These are phyloP conservation scores for Nothobranchius furzeri DNA, from an alignment of 2,113 vertebrate genomes.

Conservation along the genomic window DNA sequence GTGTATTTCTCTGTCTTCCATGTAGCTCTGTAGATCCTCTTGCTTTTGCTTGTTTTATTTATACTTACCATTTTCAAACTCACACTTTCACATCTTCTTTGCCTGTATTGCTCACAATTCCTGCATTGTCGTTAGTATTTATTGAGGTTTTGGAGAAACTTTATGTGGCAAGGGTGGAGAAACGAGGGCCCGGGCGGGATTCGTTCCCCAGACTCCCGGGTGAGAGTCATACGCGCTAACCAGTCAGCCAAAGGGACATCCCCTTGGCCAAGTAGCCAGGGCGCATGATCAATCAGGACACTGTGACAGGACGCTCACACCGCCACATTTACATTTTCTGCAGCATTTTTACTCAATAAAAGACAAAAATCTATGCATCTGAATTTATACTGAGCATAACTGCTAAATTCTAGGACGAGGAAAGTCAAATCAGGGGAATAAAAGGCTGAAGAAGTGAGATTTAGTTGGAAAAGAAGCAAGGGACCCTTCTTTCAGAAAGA, in stretches of 20 bases:
- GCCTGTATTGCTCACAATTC: not conserved
- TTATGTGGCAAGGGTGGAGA: no score
- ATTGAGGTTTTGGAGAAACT: no score
- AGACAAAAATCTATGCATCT: no score
- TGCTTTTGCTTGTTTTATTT: conserved; percentile 3
- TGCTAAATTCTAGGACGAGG: not conserved
- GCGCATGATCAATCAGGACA: no score
- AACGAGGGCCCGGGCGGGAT: no score
- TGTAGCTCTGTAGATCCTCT: not conserved
- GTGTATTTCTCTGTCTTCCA: conserved; percentile 14
- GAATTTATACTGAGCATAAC: not conserved
- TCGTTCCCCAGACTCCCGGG: no score
- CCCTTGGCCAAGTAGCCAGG: no score
- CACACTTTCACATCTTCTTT: not conserved
- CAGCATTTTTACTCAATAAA: not conserved
- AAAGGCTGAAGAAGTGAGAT: not conserved
- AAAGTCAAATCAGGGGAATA: not conserved
- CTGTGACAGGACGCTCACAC: no score
- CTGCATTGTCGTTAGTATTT: not conserved
- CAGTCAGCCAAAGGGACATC: no score
- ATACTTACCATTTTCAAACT: not conserved
- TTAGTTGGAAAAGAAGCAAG: not conserved
- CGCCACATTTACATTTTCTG: not conserved
- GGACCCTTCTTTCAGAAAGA: no score
- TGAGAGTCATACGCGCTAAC: no score